Evolutionary conservation across 2,113 vertebrate species (phyloP), one percentile per base, ranked within the genome.

Genomic region (Eulemur macaco): DNA sequence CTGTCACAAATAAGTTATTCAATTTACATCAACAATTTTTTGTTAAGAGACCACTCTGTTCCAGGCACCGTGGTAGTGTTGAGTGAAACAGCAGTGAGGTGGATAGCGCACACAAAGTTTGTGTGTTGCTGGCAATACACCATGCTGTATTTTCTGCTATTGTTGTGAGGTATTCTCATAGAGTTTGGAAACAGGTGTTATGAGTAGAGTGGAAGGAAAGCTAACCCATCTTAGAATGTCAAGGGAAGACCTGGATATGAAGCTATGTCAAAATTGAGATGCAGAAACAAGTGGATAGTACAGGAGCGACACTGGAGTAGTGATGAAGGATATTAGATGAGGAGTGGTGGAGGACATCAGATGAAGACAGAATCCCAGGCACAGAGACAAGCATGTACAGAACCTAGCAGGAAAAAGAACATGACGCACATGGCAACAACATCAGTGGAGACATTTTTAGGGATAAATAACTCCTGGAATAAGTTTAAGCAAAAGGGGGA

Each of bases 1-100:
- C 56, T 68, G 20, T 66, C 71, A 64, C 52, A 91, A 87, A 92
- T 39, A 56, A 95, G 31, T 82, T 86, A 94, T 78, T 96, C 13
- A 29, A 86, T 73, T 78, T 94, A 47, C 23, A 47, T 74, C 69
- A 90, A 52, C 52, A 64, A 39, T 76, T 47, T 91, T 76, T 66
- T 87, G 74, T 50, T 39, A 52, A 88, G 54, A 54, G 45, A 66
- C 12, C 8, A 17, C 52, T 89, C 88, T 87, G 14, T 77, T 84
- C 31, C 42, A 64, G 23, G 17, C 15, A 31, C 31, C 56, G 29
- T 85, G 66, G 76, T 47, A 34, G 80, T 2, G 8, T 47, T 42
- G 69, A 31, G 9, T 50, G 23, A 78, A 64, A 54, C 20, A 23
- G 27, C 39, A 15, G 52, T 71, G 52, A 93, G 58, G 39, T 56